Conservation (phyloP, 2,888 invertebrate species). For the Drosophila prostipennis region DNA sequence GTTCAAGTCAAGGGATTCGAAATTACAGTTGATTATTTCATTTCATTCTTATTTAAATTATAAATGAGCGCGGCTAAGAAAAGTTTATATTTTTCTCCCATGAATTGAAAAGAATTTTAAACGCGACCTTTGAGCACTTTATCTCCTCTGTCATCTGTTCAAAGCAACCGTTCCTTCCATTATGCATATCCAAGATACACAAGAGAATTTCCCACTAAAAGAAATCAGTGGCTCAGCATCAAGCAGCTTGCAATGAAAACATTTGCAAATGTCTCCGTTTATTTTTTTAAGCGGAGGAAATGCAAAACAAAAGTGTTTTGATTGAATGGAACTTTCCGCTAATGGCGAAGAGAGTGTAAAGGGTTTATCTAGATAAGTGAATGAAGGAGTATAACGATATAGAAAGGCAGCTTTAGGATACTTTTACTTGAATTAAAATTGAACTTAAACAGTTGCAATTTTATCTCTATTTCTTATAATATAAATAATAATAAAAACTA, state of each 20-base stretch:
- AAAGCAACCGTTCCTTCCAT: conserved; percentile 27
- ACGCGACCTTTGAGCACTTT: neutral
- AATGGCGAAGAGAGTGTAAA: conserved; percentile 13
- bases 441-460: no score
- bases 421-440: no score
- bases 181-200: conserved; percentile 55
- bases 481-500: no score
- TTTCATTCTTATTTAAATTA: no score
- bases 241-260: conserved; percentile 31
- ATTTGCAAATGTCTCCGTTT: conserved; percentile 33
- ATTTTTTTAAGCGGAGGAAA: conserved; percentile 29
- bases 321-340: conserved; percentile 44
- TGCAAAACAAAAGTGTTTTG: conserved; percentile 53
- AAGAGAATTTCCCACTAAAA: conserved; percentile 36
- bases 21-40: neutral
- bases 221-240: conserved; percentile 39
- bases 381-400: neutral
- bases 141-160: neutral
- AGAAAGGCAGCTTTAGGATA: no score
- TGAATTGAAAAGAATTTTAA: neutral
- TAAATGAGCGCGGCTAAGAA: no score
- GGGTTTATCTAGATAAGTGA: conserved; percentile 13
- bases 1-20: neutral
- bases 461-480: no score
- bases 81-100: no score